Evolutionary conservation across 2,888 invertebrate genomes (phyloP), one percentile per base, ranked within the genome.

Genomic region (Pyrocoelia pectoralis): DNA sequence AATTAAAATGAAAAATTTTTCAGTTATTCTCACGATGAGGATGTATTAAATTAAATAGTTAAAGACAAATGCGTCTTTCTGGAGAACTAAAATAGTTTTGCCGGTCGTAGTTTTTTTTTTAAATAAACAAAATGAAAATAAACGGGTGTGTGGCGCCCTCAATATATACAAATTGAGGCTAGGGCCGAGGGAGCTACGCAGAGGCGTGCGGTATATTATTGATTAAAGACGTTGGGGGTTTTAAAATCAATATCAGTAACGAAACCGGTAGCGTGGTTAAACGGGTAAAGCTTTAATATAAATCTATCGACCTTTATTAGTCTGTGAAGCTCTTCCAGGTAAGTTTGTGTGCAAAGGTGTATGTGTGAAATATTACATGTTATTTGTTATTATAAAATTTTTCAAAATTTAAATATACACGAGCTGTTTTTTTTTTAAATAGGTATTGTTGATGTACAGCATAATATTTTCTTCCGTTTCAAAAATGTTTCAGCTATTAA

Each of bases 291-390:
- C 61, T 56, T 61, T 54, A 65, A 56, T 50, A 60, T 58, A 60
- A 65, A 40, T 41, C 38, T 56, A 64, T 62, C 64, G 58, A 40
- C 53, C 55, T 66, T 33, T 64, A 58, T 63, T 66, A 58, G 64
- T 68, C 66, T 66, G 68, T 43, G 60, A 58, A 66, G 64, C 53
- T 61, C 58, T 66, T 66, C 63, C 51, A 61, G 68, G 68, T 68
- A 54, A 68, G 68, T 66, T 15, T 19, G 51, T 46, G 17, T 46
- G 8, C 2, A 33, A n/a, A 33, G 9, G 33, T 33, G 33, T 33
- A 6, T 6, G 3, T 10, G 33, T 33, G 33, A 24, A 24, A 24
- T 24, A 24, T 5, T 24, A 3, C 4, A 24, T 24, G n/a, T n/a
- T n/a, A n/a, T 24, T 24, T 6, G 24, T 24, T 24, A 5, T 6